Evolutionary conservation across 2,797 vertebrate species (phyloP), one percentile per base, ranked within the genome.

Genomic region (Galagoides demidoff): DNA sequence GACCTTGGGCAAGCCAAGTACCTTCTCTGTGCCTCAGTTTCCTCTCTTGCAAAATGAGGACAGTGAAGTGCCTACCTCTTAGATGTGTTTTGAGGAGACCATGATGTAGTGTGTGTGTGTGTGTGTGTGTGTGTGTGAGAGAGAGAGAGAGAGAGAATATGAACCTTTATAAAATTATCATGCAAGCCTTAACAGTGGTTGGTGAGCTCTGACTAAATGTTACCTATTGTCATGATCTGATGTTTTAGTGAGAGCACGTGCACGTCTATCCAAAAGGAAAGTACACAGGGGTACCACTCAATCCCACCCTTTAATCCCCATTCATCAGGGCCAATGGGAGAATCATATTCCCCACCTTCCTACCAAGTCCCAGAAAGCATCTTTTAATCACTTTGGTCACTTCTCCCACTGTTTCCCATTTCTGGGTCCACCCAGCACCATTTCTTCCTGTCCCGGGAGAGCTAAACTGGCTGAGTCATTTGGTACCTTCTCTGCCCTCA

Each of bases 1-100:
- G 71, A 70, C 76, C 22, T 34, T 16, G 6, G 14, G 4, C 61
- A 74, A 92, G 78, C 63, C 43, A 13, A 81, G 22, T 4, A 37
- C 19, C 94, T 37, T 89, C 45, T 77, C 84, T 85, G 86, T 57
- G 63, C 95, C 84, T 81, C 31, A 3, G 20, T 57, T 85, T 78
- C 29, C 70, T 85, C 78, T 59, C 43, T 22, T 71, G 63, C 76
- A 66, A 92, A 70, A 66, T 29, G 37, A 27, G 68, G 31, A 66
- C 59, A 52, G 45, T 74, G 90, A 79, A 61, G 55, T 66, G 29
- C 68, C 77, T 89, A 64, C 81, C 85, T 96, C 87, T 81, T 31
- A 29, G 27, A 64, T 10, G 5, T 34, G 37, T 29, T 59, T 16
- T n/a, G 43, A 49, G 29, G 63, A 76, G 57, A 19, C 14, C 14